Conservation (phyloP, 2,888 invertebrate species). For the Melinaea marsaeus region DNA sequence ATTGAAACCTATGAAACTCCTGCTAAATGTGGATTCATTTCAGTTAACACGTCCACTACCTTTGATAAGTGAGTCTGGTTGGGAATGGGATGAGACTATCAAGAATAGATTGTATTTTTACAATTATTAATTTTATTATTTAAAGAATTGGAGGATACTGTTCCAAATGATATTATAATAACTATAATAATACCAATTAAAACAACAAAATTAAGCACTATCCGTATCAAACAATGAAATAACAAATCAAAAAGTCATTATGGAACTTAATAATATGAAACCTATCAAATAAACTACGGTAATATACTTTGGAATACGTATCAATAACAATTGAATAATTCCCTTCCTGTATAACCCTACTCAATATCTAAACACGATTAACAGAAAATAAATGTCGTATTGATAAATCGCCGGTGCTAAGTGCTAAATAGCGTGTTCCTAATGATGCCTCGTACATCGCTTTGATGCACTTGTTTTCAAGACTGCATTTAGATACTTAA, state of each 20-base stretch:
- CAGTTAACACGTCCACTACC: background rate
- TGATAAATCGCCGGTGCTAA: constrained; percentile 70
- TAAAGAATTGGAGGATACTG: background rate
- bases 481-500: background rate
- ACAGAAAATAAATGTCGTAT: constrained; percentile 72
- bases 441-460: constrained; percentile 49
- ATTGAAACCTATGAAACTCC: constrained; percentile 52
- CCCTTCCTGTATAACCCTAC: constrained; percentile 16
- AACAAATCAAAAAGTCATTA: background rate
- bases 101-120: background rate
- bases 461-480: constrained; percentile 23
- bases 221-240: background rate
- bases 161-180: background rate
- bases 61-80: constrained; percentile 6
- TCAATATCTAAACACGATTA: constrained; percentile 60
- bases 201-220: background rate
- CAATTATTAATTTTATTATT: background rate
- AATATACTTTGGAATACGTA: constrained; percentile 11
- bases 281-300: background rate
- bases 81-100: background rate
- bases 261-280: background rate
- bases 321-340: constrained; percentile 24
- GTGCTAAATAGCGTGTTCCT: constrained; percentile 76
- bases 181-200: background rate
- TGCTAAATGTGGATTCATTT: constrained; percentile 14